Conservation (phyloP, 2,888 invertebrate species). For the Venusia cambrica region DNA sequence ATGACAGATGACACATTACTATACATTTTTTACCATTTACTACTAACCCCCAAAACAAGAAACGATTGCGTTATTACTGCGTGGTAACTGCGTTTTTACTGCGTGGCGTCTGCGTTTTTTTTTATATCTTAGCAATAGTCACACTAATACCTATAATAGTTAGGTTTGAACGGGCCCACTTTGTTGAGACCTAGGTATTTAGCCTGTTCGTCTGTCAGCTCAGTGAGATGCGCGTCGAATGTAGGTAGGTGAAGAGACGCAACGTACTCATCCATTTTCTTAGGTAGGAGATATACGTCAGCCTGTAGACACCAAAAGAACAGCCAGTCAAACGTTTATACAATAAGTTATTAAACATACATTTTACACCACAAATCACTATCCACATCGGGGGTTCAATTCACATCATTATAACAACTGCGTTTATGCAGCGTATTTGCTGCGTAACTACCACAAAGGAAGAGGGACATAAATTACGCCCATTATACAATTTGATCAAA, state of each 20-base stretch:
- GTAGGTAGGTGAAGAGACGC: constrained; percentile 97
- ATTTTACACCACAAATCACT: too few relatives aligned
- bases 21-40: too few relatives aligned
- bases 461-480: too few relatives aligned
- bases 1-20: too few relatives aligned
- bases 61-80: constrained; percentile 13
- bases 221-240: constrained; percentile 98
- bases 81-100: constrained; percentile 9
- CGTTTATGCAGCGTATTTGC: too few relatives aligned
- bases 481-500: too few relatives aligned
- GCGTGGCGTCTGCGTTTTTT: constrained; percentile 21
- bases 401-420: too few relatives aligned
- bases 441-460: too few relatives aligned
- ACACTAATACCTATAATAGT: constrained; percentile 93
- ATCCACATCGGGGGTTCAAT: too few relatives aligned
- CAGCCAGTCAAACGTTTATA: too few relatives aligned
- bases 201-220: constrained; percentile 97
- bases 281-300: constrained; percentile 98
- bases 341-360: too few relatives aligned
- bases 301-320: constrained; percentile 80
- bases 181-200: constrained; percentile 98
- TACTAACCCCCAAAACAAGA: too few relatives aligned
- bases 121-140: constrained; percentile 17
- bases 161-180: constrained; percentile 99
- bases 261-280: constrained; percentile 99